Evolutionary conservation across 2,888 invertebrate species (phyloP).

Genomic region (Poecilobothrus nobilitatus): DNA sequence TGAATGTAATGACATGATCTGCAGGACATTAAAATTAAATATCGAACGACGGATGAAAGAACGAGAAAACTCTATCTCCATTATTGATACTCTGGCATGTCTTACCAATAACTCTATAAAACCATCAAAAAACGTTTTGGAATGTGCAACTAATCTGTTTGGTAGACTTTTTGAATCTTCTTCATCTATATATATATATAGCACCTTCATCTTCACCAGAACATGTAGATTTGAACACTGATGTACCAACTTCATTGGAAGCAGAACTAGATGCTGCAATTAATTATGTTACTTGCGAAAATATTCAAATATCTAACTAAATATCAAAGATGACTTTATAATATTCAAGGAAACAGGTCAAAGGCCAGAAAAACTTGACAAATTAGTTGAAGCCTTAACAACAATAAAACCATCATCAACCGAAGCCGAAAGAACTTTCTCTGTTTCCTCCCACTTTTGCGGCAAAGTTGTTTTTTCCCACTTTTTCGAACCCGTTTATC

Average conservation of each 20-base stretch:
- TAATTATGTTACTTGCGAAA: neutral
- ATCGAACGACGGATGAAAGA: too few relatives aligned
- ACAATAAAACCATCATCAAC: slow-evolving; percentile 3
- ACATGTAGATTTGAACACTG: neutral
- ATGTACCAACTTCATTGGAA: neutral
- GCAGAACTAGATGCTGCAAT: neutral
- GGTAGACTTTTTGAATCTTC: neutral
- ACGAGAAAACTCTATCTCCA: too few relatives aligned
- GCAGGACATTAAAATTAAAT: too few relatives aligned
- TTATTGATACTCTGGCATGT: too few relatives aligned
- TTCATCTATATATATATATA: neutral
- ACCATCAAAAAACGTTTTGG: too few relatives aligned
- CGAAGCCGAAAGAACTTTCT: neutral
- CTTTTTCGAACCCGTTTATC: neutral
- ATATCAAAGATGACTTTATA: neutral
- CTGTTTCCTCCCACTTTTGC: slow-evolving; percentile 2
- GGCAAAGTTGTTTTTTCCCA: too few relatives aligned
- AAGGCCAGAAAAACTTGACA: neutral
- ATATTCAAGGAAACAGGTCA: neutral
- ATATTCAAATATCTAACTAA: neutral
- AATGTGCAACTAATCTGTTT: too few relatives aligned
- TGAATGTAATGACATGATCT: too few relatives aligned
- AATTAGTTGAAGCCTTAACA: neutral
- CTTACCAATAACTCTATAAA: too few relatives aligned
- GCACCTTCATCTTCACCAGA: neutral